Base-by-base conservation (phyloP, 2,797 vertebrate species). In the Pygocentrus nattereri region DNA sequence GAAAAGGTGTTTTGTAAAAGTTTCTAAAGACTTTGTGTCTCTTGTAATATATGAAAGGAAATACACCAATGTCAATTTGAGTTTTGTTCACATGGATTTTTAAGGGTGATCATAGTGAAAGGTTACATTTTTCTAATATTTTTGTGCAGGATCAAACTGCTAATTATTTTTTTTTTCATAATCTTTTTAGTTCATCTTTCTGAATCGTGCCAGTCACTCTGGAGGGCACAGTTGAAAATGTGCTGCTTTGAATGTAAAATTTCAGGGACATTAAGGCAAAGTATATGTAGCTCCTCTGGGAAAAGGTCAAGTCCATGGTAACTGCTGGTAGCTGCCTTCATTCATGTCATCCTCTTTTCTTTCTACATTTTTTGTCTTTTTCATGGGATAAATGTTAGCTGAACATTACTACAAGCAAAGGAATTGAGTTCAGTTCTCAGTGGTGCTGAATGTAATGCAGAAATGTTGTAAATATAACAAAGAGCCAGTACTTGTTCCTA, bases 241-340 rank as follows among this genome's bases (percentile, higher is more conserved):
- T 19, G 15, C 70, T 49, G n/a, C 41, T 76, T 54, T 38, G 77
- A 41, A 69, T 31, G 58, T 74, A 38, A 71, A 71, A 62, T 62
- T 71, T 82, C 56, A 44, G 74, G 76, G 58, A 77, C 74, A 72
- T 76, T 61, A 76, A 77, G 65, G 58, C 47, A 16, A 72, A 30
- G 80, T 82, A 71, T 69, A 52, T 30, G 65, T 56, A 59, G 38
- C 52, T 76, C 61, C 50, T 38, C 50, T 62, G 80, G 80, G 86
- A 88, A 90, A 90, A 89, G 83, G 88, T 90, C 90, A 89, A 82
- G 86, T 86, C 83, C 87, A 84, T 89, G 87, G 85, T 78, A 90
- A 90, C 80, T 85, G 71, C 73, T 84, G 68, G 81, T 77, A 87
- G 84, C 81, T 67, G 54, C 59, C 70, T 76, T 80, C 50, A 62